Conservation (phyloP, 2,888 invertebrate genomes). For the Cheilosia grossa region DNA sequence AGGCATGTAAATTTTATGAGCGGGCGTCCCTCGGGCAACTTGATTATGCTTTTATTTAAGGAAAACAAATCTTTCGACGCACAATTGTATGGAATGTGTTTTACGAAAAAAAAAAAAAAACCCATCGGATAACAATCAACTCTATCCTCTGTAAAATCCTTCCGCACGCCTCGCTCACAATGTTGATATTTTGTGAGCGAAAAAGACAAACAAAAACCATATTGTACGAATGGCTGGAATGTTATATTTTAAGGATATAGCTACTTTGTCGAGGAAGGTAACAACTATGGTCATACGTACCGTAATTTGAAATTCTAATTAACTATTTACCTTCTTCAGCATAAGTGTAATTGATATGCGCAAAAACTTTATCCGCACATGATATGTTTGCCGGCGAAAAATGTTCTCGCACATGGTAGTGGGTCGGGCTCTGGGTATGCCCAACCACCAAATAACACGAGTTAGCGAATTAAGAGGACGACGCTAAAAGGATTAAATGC, state of each 20-base stretch:
- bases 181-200: not conserved
- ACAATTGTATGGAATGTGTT: not conserved
- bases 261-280: slow-evolving; percentile 12
- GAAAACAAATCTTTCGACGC: slow-evolving; percentile 23
- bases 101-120: not conserved
- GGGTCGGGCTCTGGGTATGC: slow-evolving; percentile 2
- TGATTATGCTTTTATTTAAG: slow-evolving; percentile 43
- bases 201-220: not conserved
- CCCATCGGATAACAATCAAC: not conserved
- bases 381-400: not conserved
- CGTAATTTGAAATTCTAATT: slow-evolving; percentile 42
- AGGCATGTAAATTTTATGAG: slow-evolving; percentile 23
- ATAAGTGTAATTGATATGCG: slow-evolving; percentile 33
- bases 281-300: slow-evolving; percentile 12
- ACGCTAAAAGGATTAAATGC: slow-evolving; percentile 35
- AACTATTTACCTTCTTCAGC: slow-evolving; percentile 1
- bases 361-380: not conserved
- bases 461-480: slow-evolving; percentile 27
- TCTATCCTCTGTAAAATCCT: not conserved
- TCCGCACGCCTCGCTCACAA: not conserved
- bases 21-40: slow-evolving; percentile 21
- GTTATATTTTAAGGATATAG: slow-evolving; percentile 3
- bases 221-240: slow-evolving; percentile 5
- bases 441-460: not conserved
- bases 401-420: not conserved